These are phyloP conservation scores for Hartigia nigra DNA, from an alignment of 2,888 invertebrate species.

Conservation along the genomic window DNA sequence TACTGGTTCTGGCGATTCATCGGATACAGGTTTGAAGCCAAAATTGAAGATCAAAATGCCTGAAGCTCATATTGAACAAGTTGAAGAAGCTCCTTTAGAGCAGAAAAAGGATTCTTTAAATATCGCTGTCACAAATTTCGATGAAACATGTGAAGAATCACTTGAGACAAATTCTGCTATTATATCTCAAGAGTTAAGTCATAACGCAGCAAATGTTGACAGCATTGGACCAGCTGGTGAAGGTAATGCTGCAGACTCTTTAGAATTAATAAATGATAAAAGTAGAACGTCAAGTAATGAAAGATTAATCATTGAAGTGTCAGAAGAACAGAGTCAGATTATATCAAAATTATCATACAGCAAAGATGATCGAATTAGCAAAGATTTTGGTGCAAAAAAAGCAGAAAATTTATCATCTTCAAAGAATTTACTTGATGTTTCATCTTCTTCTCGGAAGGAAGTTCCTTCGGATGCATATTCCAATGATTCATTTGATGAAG, in stretches of 20 bases:
- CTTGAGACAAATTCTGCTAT: not conserved
- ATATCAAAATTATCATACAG: not conserved
- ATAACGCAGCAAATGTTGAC: not conserved
- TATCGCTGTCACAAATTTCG: slow-evolving; percentile 5
- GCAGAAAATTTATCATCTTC: slow-evolving; percentile 10
- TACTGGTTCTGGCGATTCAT: not conserved
- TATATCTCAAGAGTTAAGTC: not conserved
- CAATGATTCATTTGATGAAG: slow-evolving; percentile 28
- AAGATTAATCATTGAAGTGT: not conserved
- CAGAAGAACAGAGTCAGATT: slow-evolving; percentile 6
- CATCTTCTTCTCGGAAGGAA: not conserved
- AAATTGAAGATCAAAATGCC: slow-evolving; percentile 41
- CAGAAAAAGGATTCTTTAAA: slow-evolving; percentile 15
- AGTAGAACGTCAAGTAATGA: not conserved
- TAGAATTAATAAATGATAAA: not conserved
- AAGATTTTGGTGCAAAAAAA: not conserved
- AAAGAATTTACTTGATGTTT: not conserved
- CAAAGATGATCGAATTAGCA: not conserved
- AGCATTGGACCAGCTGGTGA: not conserved
- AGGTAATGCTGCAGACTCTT: slow-evolving; percentile 1
- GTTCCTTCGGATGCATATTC: slow-evolving; percentile 17
- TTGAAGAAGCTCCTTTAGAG: slow-evolving; percentile 23
- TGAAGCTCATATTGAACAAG: slow-evolving; percentile 30
- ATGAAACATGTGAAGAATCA: not conserved
- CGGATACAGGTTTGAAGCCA: slow-evolving; percentile 19